Conservation (phyloP, 1,140 invertebrate species). For the Pantala flavescens region DNA sequence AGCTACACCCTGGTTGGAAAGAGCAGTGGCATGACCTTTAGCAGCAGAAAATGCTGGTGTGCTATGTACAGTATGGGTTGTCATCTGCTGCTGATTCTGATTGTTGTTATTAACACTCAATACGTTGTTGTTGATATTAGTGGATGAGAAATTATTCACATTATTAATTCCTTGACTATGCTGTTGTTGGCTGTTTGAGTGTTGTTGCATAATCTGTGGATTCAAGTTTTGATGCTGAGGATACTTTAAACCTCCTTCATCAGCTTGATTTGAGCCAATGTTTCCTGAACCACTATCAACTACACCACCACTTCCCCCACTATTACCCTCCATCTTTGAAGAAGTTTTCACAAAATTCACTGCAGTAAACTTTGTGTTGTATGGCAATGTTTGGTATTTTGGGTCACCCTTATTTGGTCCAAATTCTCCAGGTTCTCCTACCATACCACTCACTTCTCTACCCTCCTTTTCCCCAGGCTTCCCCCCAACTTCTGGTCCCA, state of each 20-base stretch:
- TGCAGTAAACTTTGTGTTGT: constrained; percentile 72
- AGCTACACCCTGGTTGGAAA: constrained; percentile 9
- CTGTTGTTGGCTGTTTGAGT: neutral
- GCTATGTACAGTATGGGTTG: constrained; percentile 26
- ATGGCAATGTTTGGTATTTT: constrained; percentile 87
- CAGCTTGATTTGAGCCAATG: neutral
- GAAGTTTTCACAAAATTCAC: constrained; percentile 13
- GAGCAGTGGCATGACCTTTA: constrained; percentile 22
- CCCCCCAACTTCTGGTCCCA: constrained; percentile 4
- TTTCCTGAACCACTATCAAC: neutral
- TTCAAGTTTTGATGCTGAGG: neutral
- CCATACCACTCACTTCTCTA: neutral
- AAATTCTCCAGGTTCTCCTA: constrained; percentile 30
- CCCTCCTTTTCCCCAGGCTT: neutral
- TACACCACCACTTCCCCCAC: neutral
- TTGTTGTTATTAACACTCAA: neutral
- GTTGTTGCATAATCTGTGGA: neutral
- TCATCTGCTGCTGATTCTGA: constrained; percentile 14
- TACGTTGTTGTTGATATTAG: constrained; percentile 2
- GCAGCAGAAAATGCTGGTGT: constrained; percentile 24
- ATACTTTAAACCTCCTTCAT: neutral
- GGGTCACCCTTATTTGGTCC: constrained; percentile 62
- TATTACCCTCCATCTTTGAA: neutral
- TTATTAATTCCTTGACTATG: constrained; percentile 11
- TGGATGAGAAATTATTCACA: neutral